Evolutionary conservation across 2,113 vertebrate species (phyloP).

Genomic region (Archocentrus centrarchus): DNA sequence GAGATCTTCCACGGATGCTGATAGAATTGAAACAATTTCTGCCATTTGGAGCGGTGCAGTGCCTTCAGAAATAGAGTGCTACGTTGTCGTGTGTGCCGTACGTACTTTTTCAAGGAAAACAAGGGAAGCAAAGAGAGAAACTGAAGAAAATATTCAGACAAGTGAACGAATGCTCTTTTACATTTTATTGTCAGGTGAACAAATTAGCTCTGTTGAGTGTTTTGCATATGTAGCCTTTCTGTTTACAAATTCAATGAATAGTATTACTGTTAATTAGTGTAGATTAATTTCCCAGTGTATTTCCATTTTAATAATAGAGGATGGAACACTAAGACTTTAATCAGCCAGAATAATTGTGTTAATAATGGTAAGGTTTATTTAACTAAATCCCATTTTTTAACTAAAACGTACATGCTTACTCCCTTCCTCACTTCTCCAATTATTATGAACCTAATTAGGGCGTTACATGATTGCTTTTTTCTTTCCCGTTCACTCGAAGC

Average conservation of each 20-base stretch:
- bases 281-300: neutral
- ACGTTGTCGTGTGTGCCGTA: neutral
- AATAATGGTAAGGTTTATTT: slow-evolving; percentile 32
- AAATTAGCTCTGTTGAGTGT: neutral
- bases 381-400: slow-evolving; percentile 8
- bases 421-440: neutral
- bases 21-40: slow-evolving; percentile 39
- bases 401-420: neutral
- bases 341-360: neutral
- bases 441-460: neutral
- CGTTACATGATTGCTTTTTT: neutral
- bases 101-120: neutral
- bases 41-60: slow-evolving; percentile 1
- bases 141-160: neutral
- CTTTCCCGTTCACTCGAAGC: neutral
- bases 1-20: slow-evolving; percentile 38
- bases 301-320: neutral
- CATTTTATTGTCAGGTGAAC: neutral
- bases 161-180: neutral
- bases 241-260: neutral
- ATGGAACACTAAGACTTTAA: neutral
- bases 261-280: neutral
- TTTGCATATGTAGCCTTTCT: neutral
- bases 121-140: neutral
- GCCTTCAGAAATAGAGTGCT: neutral